A percentile compares a stretch with the other conserved stretches of the same genome.
Evolutionary conservation across 2,797 vertebrate species (phyloP).

Genomic region (Sphaeramia orbicularis): DNA sequence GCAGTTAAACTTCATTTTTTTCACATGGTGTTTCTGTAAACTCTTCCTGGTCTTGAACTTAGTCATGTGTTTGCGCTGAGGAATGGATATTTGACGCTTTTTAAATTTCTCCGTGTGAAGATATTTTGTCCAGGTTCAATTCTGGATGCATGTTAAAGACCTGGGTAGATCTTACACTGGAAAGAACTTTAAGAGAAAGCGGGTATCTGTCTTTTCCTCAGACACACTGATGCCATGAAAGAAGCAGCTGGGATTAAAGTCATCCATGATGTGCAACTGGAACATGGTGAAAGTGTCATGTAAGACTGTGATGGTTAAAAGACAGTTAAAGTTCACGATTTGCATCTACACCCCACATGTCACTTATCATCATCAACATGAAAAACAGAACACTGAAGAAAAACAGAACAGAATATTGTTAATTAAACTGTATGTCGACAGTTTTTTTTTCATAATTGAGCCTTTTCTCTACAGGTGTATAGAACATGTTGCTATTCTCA

Average conservation of each 20-base stretch:
- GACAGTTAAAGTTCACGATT: too few relatives aligned
- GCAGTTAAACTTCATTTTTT: constrained; percentile 7
- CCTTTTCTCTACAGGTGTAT: not conserved
- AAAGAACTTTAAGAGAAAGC: constrained; percentile 5
- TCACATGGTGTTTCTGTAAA: not conserved
- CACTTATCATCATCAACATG: too few relatives aligned
- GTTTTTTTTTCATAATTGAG: not conserved
- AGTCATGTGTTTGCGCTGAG: too few relatives aligned
- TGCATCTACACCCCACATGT: too few relatives aligned
- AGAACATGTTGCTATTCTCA: not conserved
- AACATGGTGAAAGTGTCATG: too few relatives aligned
- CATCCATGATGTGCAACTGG: too few relatives aligned
- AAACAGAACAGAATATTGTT: not conserved
- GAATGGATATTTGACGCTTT: constrained; percentile 11
- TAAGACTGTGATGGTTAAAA: too few relatives aligned
- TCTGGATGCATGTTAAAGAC: not conserved
- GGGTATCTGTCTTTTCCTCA: not conserved
- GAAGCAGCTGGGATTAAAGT: too few relatives aligned
- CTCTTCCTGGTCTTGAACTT: not conserved
- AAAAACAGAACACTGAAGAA: too few relatives aligned
- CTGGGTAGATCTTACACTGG: constrained; percentile 10
- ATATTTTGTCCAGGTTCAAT: constrained; percentile 12
- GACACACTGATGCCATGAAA: too few relatives aligned
- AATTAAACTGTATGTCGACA: not conserved
- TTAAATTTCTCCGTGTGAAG: not conserved